phyloP scores from a whole-genome alignment of 2,113 vertebrate species.

The Limnothrissa miodon region DNA sequence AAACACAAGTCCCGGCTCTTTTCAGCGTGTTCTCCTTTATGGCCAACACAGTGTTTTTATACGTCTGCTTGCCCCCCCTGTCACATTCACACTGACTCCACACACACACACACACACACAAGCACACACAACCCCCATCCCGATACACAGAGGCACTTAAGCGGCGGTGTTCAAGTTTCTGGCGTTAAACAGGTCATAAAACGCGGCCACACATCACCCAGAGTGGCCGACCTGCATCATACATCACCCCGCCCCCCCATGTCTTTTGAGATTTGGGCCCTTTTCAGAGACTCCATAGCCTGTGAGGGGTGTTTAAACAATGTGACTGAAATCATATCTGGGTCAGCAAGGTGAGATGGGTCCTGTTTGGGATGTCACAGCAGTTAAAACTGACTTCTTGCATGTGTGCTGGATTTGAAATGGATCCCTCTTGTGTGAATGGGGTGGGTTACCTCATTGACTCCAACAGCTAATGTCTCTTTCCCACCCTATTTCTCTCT shows the following conservation, averaged over 20 bases:
- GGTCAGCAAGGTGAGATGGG: background rate
- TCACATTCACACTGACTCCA: slow-evolving; percentile 53
- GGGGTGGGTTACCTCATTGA: background rate
- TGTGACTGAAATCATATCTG: background rate
- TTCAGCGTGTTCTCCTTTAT: slow-evolving; percentile 55
- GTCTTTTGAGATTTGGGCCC: background rate
- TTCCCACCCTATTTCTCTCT: slow-evolving; percentile 14
- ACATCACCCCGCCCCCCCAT: slow-evolving; percentile 33
- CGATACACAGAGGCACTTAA: slow-evolving; percentile 42
- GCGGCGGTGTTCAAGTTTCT: slow-evolving; percentile 57
- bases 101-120: background rate
- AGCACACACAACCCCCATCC: background rate
- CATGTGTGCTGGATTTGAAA: background rate
- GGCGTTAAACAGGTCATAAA: slow-evolving; percentile 72
- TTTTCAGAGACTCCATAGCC: background rate
- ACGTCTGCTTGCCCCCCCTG: slow-evolving; percentile 46
- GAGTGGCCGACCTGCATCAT: slow-evolving; percentile 60
- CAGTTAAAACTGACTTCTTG: background rate
- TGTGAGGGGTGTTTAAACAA: background rate
- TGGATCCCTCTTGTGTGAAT: background rate
- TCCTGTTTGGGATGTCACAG: background rate
- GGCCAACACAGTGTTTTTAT: slow-evolving; percentile 58
- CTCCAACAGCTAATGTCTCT: background rate
- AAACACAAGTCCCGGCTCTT: slow-evolving; percentile 50
- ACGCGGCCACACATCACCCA: slow-evolving; percentile 59